Conservation (phyloP, 2,113 vertebrate genomes). For the Paraplagusia blochii region DNA sequence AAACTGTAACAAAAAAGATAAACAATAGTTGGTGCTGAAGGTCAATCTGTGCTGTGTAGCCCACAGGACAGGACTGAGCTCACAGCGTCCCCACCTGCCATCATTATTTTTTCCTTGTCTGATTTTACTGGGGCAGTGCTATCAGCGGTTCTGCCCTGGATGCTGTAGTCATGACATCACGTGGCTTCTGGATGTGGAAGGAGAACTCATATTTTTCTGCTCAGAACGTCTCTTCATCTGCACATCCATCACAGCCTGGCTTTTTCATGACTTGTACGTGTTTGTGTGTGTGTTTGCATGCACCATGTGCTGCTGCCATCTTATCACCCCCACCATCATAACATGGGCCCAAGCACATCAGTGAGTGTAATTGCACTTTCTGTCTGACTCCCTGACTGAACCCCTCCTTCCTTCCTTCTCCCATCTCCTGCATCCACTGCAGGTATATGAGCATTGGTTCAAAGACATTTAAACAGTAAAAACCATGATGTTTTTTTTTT, state of each 20-base stretch:
- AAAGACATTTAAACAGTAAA: neutral
- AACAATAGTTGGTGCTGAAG: neutral
- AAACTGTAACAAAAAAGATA: neutral
- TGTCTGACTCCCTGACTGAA: constrained; percentile 37
- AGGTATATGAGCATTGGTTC: neutral
- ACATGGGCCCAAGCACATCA: constrained; percentile 66
- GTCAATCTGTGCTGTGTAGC: too few species aligned
- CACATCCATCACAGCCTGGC: constrained; percentile 50
- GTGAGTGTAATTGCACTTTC: constrained; percentile 61
- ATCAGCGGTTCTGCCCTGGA: constrained; percentile 33
- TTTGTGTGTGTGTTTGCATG: constrained; percentile 18
- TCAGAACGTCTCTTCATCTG: constrained; percentile 43
- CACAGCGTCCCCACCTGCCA: too few species aligned
- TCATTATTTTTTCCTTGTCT: neutral
- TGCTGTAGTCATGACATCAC: constrained; percentile 22
- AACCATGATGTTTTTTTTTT: constrained; percentile 13
- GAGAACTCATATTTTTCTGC: constrained; percentile 52
- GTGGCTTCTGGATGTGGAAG: constrained; percentile 17
- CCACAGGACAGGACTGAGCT: too few species aligned
- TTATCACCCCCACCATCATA: constrained; percentile 62
- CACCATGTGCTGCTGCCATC: constrained; percentile 15
- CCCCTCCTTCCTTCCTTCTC: constrained; percentile 31
- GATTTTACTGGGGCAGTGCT: constrained; percentile 5
- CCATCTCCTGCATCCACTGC: constrained; percentile 37
- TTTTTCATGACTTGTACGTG: constrained; percentile 38